Conservation (phyloP, 2,888 invertebrate species). For the Nephrocerus scutellatus region DNA sequence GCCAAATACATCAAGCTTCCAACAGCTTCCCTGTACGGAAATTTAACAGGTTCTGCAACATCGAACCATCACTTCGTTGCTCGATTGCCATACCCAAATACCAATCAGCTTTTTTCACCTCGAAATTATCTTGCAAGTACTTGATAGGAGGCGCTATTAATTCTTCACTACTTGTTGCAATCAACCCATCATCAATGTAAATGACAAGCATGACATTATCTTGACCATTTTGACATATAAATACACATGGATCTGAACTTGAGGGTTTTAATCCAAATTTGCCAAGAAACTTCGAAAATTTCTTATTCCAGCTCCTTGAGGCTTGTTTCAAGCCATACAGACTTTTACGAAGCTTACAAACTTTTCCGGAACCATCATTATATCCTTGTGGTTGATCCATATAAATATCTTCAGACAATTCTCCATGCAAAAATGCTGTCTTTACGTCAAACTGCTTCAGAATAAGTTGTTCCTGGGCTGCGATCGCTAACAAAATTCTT, state of each 20-base stretch:
- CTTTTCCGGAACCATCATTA: slow-evolving; percentile 16
- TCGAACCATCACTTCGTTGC: too few species aligned
- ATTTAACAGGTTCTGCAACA: too few species aligned
- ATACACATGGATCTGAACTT: slow-evolving; percentile 25
- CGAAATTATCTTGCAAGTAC: too few species aligned
- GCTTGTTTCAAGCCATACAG: slow-evolving; percentile 23
- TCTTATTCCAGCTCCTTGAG: slow-evolving; percentile 21
- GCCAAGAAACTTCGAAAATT: too few species aligned
- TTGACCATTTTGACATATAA: slow-evolving; percentile 10
- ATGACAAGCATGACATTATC: slow-evolving; percentile 6
- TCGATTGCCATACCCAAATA: too few species aligned
- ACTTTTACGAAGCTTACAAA: slow-evolving; percentile 19
- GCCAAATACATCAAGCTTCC: too few species aligned
- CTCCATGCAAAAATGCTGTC: slow-evolving; percentile 15
- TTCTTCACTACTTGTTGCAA: too few species aligned
- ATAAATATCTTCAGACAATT: slow-evolving; percentile 10
- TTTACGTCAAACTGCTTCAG: slow-evolving; percentile 19
- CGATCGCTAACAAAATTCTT: slow-evolving; percentile 16
- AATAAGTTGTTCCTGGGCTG: slow-evolving; percentile 11
- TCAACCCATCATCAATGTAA: too few species aligned
- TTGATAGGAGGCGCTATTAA: too few species aligned
- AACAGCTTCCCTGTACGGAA: too few species aligned
- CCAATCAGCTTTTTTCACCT: too few species aligned
- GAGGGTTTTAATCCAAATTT: too few species aligned
- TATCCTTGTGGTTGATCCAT: slow-evolving; percentile 14